A percentile compares a stretch with the other conserved stretches of the same genome.
Evolutionary conservation across 2,113 vertebrate genomes (phyloP).

Genomic region (Notechis scutatus): DNA sequence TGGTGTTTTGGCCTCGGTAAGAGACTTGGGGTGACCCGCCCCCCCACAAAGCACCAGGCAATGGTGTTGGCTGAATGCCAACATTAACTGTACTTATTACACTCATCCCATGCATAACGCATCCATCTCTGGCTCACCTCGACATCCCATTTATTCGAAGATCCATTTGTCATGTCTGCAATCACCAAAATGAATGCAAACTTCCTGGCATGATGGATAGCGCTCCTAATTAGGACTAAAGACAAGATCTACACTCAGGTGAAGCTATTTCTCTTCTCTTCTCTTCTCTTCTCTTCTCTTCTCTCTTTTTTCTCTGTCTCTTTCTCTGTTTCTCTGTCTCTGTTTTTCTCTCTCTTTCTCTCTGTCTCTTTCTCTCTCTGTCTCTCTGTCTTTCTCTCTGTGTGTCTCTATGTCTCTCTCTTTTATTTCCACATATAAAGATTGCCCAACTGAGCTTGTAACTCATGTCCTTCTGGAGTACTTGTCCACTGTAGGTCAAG

Average conservation of each 20-base stretch:
- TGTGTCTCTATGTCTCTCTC: neutral
- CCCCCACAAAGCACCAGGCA: conserved; percentile 47
- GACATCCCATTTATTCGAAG: conserved; percentile 87
- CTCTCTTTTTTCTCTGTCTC: conserved; percentile 56
- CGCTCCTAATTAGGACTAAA: conserved; percentile 82
- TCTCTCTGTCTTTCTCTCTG: conserved; percentile 40
- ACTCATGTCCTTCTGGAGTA: conserved; percentile 64
- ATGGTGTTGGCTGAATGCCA: conserved; percentile 80
- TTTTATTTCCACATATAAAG: conserved; percentile 52
- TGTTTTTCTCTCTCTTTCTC: conserved; percentile 49
- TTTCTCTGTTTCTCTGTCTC: conserved; percentile 40
- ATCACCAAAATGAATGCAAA: conserved; percentile 88
- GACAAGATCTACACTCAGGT: conserved; percentile 73
- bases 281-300: conserved; percentile 47
- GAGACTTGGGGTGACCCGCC: conserved; percentile 62
- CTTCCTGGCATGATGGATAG: conserved; percentile 82
- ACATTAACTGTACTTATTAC: conserved; percentile 83
- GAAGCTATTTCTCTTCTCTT: conserved; percentile 52
- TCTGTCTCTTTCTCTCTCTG: conserved; percentile 44
- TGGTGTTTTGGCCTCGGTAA: conserved; percentile 61
- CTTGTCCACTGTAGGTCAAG: conserved; percentile 70
- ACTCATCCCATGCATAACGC: conserved; percentile 79
- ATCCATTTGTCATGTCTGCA: conserved; percentile 93
- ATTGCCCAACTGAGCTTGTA: conserved; percentile 49
- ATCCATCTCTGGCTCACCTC: conserved; percentile 84